Evolutionary conservation across 2,888 invertebrate species (phyloP), one percentile per base, ranked within the genome.

Genomic region (Ernsta delagoae): DNA sequence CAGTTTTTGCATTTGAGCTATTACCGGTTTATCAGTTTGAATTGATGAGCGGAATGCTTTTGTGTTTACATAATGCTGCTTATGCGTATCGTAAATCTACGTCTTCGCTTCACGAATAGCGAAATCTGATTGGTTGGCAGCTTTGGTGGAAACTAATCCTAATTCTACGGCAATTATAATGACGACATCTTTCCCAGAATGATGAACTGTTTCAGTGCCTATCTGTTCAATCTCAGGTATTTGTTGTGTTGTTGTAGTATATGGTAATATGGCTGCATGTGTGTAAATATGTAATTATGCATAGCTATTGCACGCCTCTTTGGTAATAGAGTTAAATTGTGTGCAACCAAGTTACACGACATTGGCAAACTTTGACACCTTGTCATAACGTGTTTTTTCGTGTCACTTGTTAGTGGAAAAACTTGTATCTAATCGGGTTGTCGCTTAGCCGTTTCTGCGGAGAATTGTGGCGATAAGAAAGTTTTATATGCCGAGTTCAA

Each of bases 231-330:
- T 5, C 16, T 45, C 9, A 11, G 1, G 8, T 43, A 8, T 4
- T 3, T 11, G 43, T 43, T 1, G 43, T 43, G 4, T 8, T 9
- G 8, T n/a, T n/a, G n/a, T 48, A 12, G 5, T 48, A 6, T 12
- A 12, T 6, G 48, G 8, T 50, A 16, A 50, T 50, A 24, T 16
- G 50, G n/a, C 16, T 50, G 50, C 50, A 50, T 50, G 16, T 36
- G 5, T 50, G 50, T 50, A 50, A 50, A 50, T 50, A 50, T 16
- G 50, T 8, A 50, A 50, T 50, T 50, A 50, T 50, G 50, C 50
- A 50, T 24, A 50, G n/a, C n/a, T n/a, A n/a, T 50, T 50, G 50
- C 50, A 50, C 50, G 50, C 16, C 48, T 12, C 12, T 50, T 50
- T 50, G 50, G 16, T 16, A 50, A 50, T 8, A 48, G 48, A 48